phyloP scores from a whole-genome alignment of 2,888 invertebrate species.

The Notocelia uddmanniana region DNA sequence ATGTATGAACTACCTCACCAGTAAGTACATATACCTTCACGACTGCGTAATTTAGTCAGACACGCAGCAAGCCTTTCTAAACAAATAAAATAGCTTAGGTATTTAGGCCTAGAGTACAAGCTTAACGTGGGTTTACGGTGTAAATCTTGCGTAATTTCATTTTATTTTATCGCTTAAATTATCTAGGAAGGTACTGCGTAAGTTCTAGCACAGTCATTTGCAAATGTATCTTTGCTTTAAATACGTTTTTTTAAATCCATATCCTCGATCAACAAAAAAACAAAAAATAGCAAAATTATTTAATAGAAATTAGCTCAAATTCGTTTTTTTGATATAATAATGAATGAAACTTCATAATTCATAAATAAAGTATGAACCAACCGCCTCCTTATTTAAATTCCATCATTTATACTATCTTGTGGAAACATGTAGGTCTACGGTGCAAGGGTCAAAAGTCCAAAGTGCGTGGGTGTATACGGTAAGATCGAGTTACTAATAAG shows the following conservation, averaged over 20 bases:
- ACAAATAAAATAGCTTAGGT: conserved; percentile 23
- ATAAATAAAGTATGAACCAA: neutral
- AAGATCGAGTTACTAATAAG: too few relatives aligned
- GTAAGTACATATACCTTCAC: neutral
- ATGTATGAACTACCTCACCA: neutral
- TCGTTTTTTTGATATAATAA: neutral
- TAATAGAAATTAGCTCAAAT: neutral
- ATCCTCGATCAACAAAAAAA: too few relatives aligned
- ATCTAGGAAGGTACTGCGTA: neutral
- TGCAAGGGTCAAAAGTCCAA: neutral
- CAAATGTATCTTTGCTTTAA: neutral
- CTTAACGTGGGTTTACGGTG: neutral
- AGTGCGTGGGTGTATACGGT: neutral
- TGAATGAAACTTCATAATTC: neutral
- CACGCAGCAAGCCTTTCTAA: conserved; percentile 14
- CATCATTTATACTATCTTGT: neutral
- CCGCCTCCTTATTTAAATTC: neutral
- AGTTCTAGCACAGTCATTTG: too few relatives aligned
- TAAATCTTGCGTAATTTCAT: neutral
- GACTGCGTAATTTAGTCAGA: conserved; percentile 13
- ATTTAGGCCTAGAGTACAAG: conserved; percentile 12
- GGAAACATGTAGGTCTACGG: neutral
- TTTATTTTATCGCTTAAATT: conserved; percentile 2
- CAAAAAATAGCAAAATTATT: neutral
- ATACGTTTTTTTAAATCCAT: too few relatives aligned